These are phyloP conservation scores for Patella depressa DNA, from an alignment of 2,888 invertebrate species.

Conservation along the genomic window DNA sequence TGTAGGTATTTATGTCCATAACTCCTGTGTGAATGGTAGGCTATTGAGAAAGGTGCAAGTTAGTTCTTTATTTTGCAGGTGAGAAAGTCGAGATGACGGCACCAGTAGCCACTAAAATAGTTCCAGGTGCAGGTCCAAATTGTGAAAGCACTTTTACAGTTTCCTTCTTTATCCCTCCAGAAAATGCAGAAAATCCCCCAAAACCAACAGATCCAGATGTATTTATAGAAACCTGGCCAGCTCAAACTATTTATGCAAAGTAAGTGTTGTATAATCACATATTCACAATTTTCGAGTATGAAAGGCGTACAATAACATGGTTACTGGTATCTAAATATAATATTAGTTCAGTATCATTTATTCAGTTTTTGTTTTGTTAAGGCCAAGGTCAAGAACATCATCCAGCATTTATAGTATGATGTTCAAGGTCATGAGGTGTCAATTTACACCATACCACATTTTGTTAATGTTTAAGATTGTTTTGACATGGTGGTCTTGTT, in stretches of 20 bases:
- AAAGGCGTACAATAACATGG: too few species aligned
- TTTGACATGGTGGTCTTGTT: too few species aligned
- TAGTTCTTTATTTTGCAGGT: conserved; percentile 34
- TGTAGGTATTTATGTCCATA: neutral
- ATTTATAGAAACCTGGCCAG: conserved; percentile 34
- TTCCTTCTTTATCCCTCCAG: conserved; percentile 52
- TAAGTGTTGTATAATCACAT: conserved; percentile 26
- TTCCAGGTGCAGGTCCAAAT: conserved; percentile 54
- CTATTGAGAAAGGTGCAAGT: neutral
- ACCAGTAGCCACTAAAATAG: conserved; percentile 50
- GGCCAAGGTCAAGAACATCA: too few species aligned
- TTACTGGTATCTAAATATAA: too few species aligned
- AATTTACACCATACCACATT: too few species aligned
- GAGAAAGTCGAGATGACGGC: conserved; percentile 58
- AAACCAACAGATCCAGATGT: conserved; percentile 42
- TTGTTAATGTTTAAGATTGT: too few species aligned
- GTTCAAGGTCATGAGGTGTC: too few species aligned
- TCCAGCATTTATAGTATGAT: too few species aligned
- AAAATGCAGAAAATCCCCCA: conserved; percentile 41
- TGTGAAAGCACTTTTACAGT: conserved; percentile 60
- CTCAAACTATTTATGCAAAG: conserved; percentile 50
- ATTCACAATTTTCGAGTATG: too few species aligned
- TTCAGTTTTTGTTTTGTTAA: too few species aligned
- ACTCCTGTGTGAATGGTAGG: neutral
- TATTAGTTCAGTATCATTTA: too few species aligned